Conservation (phyloP, 2,113 vertebrate species). For the Cinclus cinclus region DNA sequence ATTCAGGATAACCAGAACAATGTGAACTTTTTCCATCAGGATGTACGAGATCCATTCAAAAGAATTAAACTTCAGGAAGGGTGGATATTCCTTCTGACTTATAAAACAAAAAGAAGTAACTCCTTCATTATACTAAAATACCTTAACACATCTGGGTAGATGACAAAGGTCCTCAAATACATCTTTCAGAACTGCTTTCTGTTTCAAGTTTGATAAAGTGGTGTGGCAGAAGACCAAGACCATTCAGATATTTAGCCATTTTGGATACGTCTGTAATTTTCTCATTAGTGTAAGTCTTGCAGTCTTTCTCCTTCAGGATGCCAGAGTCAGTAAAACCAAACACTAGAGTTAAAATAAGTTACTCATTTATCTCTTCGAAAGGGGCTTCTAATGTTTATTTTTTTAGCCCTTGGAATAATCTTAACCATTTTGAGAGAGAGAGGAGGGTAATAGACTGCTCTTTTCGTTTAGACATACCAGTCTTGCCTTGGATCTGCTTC, state of each 20-base stretch:
- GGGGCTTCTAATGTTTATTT: neutral
- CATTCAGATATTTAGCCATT: neutral
- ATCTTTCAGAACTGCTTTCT: neutral
- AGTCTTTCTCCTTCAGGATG: neutral
- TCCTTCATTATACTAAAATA: neutral
- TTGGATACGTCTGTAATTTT: neutral
- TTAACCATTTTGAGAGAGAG: neutral
- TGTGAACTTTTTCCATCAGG: neutral
- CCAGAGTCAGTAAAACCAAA: neutral
- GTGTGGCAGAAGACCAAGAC: neutral
- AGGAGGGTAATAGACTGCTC: neutral
- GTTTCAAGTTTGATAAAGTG: neutral
- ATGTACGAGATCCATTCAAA: neutral
- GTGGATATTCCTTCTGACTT: neutral
- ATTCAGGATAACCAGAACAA: neutral
- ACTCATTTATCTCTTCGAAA: neutral
- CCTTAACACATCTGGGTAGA: neutral
- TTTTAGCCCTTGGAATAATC: neutral
- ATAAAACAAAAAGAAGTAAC: neutral
- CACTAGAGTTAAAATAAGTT: neutral
- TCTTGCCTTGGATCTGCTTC: neutral
- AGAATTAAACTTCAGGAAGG: neutral
- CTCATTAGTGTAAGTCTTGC: neutral
- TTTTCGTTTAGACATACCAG: neutral
- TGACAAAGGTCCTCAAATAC: neutral